phyloP scores from a whole-genome alignment of 2,888 invertebrate genomes.

The Petrolisthes cinctipes region DNA sequence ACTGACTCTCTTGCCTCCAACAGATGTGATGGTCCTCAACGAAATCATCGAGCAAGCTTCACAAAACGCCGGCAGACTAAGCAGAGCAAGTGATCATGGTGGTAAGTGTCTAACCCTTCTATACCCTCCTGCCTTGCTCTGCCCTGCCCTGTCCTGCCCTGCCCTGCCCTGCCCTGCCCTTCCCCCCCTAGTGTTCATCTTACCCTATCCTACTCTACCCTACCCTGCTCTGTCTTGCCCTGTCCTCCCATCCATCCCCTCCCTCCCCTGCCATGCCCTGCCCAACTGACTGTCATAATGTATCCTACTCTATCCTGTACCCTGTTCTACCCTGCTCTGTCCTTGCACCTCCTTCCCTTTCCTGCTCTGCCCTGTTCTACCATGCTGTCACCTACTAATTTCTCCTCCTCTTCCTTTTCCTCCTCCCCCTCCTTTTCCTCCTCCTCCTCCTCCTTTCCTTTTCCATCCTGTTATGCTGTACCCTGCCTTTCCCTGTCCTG shows the following conservation, averaged over 20 bases:
- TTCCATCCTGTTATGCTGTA: neutral
- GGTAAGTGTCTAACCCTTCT: conserved; percentile 49
- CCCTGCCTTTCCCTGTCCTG: conserved; percentile 7
- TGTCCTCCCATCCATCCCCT: neutral
- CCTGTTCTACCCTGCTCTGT: neutral
- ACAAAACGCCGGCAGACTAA: conserved; percentile 67
- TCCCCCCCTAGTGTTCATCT: neutral
- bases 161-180: neutral
- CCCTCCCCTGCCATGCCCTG: neutral
- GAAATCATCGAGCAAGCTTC: conserved; percentile 97
- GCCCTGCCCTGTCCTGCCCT: neutral
- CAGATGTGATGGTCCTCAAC: conserved; percentile 97
- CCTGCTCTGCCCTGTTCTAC: neutral
- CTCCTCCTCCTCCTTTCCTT: neutral
- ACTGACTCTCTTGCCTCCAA: neutral
- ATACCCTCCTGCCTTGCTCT: too few relatives aligned
- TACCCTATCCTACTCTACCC: neutral
- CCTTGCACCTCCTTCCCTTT: neutral
- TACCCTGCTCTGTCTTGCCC: neutral
- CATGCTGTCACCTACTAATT: neutral
- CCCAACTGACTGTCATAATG: neutral
- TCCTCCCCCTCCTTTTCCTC: neutral
- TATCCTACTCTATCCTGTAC: neutral
- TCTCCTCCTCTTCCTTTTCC: neutral
- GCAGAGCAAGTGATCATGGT: conserved; percentile 58